phyloP scores from a whole-genome alignment of 2,797 vertebrate species.

The Smutsia temminckii region DNA sequence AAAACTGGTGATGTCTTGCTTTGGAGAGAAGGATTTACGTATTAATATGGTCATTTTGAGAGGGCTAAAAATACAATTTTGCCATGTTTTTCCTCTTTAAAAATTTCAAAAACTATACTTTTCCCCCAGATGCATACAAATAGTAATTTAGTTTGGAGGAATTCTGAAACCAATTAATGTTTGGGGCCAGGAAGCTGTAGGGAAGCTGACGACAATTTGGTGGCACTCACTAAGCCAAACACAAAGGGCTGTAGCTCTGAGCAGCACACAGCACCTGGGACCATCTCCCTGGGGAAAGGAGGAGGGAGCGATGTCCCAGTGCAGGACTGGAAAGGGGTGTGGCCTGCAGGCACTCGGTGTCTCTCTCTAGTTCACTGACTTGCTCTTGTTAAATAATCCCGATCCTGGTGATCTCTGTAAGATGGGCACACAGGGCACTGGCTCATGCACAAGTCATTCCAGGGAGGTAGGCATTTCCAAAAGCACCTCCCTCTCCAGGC shows the following conservation, averaged over 20 bases:
- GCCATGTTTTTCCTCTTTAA: conserved; percentile 32
- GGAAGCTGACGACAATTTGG: not conserved
- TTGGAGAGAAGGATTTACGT: conserved; percentile 11
- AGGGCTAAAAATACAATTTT: not conserved
- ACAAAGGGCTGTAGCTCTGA: not conserved
- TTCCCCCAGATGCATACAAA: conserved; percentile 28
- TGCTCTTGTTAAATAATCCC: not conserved
- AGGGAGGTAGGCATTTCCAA: conserved; percentile 77
- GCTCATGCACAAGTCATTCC: conserved; percentile 74
- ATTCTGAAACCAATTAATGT: conserved; percentile 13
- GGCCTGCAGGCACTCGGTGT: conserved; percentile 56
- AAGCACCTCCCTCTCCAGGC: conserved; percentile 78
- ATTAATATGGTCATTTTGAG: conserved; percentile 38
- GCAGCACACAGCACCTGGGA: not conserved
- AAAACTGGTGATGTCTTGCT: conserved; percentile 54
- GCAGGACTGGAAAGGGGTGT: not conserved
- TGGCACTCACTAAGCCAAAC: not conserved
- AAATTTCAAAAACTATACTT: conserved; percentile 42
- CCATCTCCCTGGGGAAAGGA: not conserved
- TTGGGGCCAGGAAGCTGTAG: not conserved
- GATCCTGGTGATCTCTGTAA: conserved; percentile 60
- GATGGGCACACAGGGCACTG: conserved; percentile 69
- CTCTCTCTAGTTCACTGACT: not conserved
- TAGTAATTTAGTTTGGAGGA: not conserved
- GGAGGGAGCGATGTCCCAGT: conserved; percentile 53